Conservation (phyloP, 2,797 vertebrate genomes). For the Sebastes trivittatus region DNA sequence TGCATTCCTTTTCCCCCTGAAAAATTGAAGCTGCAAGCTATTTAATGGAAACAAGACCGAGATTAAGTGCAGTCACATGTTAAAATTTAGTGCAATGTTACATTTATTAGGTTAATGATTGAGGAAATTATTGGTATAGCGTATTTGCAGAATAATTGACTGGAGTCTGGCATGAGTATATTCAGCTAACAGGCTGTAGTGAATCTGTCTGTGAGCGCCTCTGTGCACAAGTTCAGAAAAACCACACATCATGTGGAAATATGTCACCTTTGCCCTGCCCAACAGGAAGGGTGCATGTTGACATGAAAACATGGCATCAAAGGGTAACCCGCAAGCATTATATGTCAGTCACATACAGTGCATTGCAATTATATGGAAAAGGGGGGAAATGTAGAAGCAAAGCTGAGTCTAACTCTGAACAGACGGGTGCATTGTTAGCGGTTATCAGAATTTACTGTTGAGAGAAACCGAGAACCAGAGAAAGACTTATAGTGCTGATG, state of each 20-base stretch:
- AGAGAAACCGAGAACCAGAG: not conserved
- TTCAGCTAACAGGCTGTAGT: not conserved
- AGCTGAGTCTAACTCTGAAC: not conserved
- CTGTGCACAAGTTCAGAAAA: not conserved
- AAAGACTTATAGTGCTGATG: not conserved
- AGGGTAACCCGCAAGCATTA: slow-evolving; percentile 2
- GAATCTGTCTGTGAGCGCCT: not conserved
- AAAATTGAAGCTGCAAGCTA: slow-evolving; percentile 38
- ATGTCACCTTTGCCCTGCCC: slow-evolving; percentile 39
- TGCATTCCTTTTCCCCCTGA: slow-evolving; percentile 49
- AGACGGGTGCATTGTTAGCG: not conserved
- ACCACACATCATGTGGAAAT: slow-evolving; percentile 30
- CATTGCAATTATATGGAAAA: slow-evolving; percentile 24
- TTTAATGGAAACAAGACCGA: slow-evolving; percentile 39
- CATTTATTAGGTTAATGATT: slow-evolving; percentile 27
- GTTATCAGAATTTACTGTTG: not conserved
- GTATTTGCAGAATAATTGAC: slow-evolving; percentile 19
- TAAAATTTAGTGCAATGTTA: slow-evolving; percentile 24
- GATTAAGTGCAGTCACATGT: slow-evolving; percentile 44
- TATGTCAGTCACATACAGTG: not conserved
- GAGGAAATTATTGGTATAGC: slow-evolving; percentile 15
- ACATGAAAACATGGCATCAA: slow-evolving; percentile 56
- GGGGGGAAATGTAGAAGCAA: not conserved
- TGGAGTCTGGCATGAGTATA: not conserved
- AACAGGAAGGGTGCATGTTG: slow-evolving; percentile 44